A percentile compares a stretch with the other conserved stretches of the same genome.
phyloP scores from a whole-genome alignment of 2,113 vertebrate species.

The Miniopterus natalensis region DNA sequence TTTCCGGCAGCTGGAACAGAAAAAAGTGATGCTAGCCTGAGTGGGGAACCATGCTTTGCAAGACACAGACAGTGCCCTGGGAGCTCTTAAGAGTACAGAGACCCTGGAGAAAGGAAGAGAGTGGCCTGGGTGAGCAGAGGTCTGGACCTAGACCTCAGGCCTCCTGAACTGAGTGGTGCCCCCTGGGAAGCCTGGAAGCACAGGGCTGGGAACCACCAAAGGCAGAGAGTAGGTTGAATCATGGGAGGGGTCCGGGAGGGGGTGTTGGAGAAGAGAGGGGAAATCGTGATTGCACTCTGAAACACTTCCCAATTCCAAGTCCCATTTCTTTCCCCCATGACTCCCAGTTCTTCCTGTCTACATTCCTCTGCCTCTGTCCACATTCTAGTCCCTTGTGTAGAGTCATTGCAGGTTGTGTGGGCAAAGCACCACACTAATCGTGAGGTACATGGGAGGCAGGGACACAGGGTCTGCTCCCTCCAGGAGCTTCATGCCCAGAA shows the following conservation, averaged over 20 bases:
- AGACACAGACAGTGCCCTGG: not conserved
- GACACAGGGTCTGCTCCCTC: not conserved
- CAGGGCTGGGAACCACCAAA: not conserved
- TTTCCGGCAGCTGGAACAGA: slow-evolving; percentile 93
- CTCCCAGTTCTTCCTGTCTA: not conserved
- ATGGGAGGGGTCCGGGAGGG: fast-evolving
- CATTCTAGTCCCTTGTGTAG: not conserved
- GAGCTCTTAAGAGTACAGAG: fast-evolving
- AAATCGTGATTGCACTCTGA: not conserved
- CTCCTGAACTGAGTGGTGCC: not conserved
- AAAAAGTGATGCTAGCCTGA: not conserved
- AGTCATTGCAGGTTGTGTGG: not conserved
- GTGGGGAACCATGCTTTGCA: not conserved
- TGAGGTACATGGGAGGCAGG: too few species aligned
- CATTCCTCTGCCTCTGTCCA: not conserved
- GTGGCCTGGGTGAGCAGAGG: not conserved
- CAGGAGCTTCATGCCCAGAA: not conserved
- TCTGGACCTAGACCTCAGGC: not conserved
- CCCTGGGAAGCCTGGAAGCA: not conserved
- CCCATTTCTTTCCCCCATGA: not conserved
- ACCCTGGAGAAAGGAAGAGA: not conserved
- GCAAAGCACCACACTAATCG: not conserved
- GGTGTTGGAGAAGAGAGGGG: not conserved
- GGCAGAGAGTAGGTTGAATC: not conserved
- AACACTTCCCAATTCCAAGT: not conserved